phyloP scores from a whole-genome alignment of 2,888 invertebrate genomes.

The Adelognathus sp. region DNA sequence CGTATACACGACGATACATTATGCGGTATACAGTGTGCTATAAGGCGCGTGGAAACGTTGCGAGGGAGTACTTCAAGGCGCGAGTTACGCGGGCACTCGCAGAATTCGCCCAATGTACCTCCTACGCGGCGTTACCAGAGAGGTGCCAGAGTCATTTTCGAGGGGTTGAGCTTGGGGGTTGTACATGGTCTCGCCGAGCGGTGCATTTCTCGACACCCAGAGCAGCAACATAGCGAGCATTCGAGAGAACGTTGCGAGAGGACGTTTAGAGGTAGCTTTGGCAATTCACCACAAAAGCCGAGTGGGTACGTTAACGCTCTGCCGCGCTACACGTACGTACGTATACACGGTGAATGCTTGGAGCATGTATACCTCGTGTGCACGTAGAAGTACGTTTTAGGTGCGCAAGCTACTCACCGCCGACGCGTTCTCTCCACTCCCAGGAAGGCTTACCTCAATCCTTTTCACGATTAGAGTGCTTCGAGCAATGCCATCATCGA shows the following conservation, averaged over 20 bases:
- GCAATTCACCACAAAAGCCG: constrained; percentile 49
- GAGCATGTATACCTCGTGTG: neutral
- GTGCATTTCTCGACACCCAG: constrained; percentile 45
- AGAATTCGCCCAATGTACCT: constrained; percentile 27
- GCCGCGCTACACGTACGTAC: constrained; percentile 15
- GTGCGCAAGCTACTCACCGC: constrained; percentile 23
- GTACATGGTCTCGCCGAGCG: constrained; percentile 31
- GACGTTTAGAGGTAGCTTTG: constrained; percentile 52
- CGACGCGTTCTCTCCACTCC: constrained; percentile 35
- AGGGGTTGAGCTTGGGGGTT: constrained; percentile 22
- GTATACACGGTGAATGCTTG: neutral
- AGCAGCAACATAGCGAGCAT: constrained; percentile 34
- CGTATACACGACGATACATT: constrained; percentile 46
- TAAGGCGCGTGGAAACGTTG: constrained; percentile 39
- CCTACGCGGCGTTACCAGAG: too few species aligned
- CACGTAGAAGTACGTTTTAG: constrained; percentile 6
- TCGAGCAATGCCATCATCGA: constrained; percentile 26
- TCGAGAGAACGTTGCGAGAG: constrained; percentile 28
- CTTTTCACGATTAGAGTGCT: constrained; percentile 57
- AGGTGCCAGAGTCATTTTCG: constrained; percentile 33
- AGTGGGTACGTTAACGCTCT: constrained; percentile 48
- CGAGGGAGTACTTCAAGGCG: constrained; percentile 53
- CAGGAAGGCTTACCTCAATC: constrained; percentile 50
- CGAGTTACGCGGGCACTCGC: constrained; percentile 50
- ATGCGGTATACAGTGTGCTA: constrained; percentile 30